Base-by-base conservation (phyloP, 2,113 vertebrate genomes). In the Passer montanus region DNA sequence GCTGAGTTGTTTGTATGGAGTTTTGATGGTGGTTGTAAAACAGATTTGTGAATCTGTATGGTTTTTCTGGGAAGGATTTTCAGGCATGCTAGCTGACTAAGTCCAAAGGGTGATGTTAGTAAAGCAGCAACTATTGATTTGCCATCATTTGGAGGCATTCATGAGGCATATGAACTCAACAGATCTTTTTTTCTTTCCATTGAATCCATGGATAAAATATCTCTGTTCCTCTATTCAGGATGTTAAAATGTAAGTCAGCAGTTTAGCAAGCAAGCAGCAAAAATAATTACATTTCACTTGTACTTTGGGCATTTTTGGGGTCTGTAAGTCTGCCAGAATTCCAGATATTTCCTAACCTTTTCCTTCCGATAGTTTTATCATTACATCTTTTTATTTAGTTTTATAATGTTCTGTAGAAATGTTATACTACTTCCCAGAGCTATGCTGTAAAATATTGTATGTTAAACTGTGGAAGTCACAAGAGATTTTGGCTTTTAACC, bases 231-330 rank as follows among this genome's bases (percentile, higher is more conserved):
- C 37, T 74, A 39, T 39, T 91, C 69, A 87, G 84, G 56, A 84
- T 84, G n/a, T 94, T 70, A 89, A 94, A 94, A 80, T 63, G 33
- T 63, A 84, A 73, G 58, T 93, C 92, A 95, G 69, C 66, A 93
- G 35, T 95, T 95, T 87, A 67, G 81, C 47, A 70, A 44, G 24
- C 5, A 43, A 58, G 69, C 47, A 91, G 58, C 75, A 94, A 82
- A 94, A 95, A 75, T 94, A 84, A 91, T 87, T 91, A 39, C 52
- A 14, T 89, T 94, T 94, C 43, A 37, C 63, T 90, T 74, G 49
- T 87, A 70, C 50, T 92, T 83, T 50, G 56, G 78, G 15, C 21
- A 44, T 84, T 94, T 94, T 95, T n/a, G 47, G 83, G 74, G 47
- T 67, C 64, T 84, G 47, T 47, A 84, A 94, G 47, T 55, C 73